Base-by-base conservation (phyloP, 2,888 invertebrate species). In the Fabriciana adippe region DNA sequence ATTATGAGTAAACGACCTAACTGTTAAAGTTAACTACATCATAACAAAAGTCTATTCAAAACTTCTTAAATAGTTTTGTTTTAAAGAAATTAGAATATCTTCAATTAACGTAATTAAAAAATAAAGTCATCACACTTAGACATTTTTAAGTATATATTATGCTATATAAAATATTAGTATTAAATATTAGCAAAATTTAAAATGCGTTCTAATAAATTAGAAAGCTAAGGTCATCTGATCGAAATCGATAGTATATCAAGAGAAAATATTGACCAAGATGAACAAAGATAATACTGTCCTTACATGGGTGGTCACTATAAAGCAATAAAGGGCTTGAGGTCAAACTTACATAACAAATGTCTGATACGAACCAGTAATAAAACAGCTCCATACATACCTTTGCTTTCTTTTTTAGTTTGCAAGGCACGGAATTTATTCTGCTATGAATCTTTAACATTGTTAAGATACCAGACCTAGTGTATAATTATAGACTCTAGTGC, bases 231-330 rank as follows among this genome's bases (percentile, higher is more conserved):
- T 88, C 88, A 88, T 84, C 81, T 81, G 88, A 88, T 88, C 82
- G 76, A 79, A 81, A 81, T 82, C 86, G 83, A 84, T 84, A 83
- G 82, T 83, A 80, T 81, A 84, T 86, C 84, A 84, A 80, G 82
- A 84, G 86, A 87, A 88, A 88, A 89, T 88, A 87, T 83, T 83
- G 85, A 83, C 79, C 81, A 77, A 86, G 85, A 87, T 86, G 80
- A 81, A 78, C 79, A 74, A 72, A 82, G 86, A 87, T 85, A 83
- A 72, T 74, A 73, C 72, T 76, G 76, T 76, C 73, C 75, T 78
- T 76, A 71, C 71, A 73, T 74, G 78, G 79, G 79, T 78, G 81
- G 79, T 77, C 80, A 79, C 74, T 79, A 74, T 75, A 75, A 77
- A 76, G 77, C 75, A 78, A 74, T 76, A 78, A 75, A 78, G 76